These are phyloP conservation scores for Gadus macrocephalus DNA, from an alignment of 2,113 vertebrate species.

Conservation along the genomic window DNA sequence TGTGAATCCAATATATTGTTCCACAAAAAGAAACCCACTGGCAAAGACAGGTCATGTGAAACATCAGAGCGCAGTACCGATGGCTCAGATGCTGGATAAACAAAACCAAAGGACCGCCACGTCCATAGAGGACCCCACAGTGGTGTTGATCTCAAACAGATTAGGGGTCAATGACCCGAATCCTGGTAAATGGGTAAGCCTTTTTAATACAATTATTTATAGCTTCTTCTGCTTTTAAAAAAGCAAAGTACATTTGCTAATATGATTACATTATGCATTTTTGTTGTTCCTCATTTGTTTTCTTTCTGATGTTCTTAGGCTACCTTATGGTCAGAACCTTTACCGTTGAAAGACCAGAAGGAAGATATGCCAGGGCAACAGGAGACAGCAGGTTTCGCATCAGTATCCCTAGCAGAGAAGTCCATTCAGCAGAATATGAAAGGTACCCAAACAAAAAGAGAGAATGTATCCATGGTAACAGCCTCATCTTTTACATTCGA, in stretches of 20 bases:
- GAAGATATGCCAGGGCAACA: slow-evolving; percentile 16
- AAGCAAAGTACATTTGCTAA: background rate
- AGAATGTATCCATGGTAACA: slow-evolving; percentile 27
- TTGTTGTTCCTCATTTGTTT: too few relatives aligned
- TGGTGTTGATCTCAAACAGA: slow-evolving; percentile 13
- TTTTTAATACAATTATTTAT: too few relatives aligned
- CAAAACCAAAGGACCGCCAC: background rate
- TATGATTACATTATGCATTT: too few relatives aligned
- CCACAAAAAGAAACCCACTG: slow-evolving; percentile 14
- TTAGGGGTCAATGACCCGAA: slow-evolving; percentile 15
- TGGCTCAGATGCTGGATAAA: background rate
- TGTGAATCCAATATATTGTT: slow-evolving; percentile 8
- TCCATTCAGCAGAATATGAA: slow-evolving; percentile 20
- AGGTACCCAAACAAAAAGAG: slow-evolving; percentile 14
- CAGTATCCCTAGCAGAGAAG: slow-evolving; percentile 8
- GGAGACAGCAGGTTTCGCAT: slow-evolving; percentile 15
- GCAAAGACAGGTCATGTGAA: slow-evolving; percentile 15
- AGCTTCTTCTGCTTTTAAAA: background rate
- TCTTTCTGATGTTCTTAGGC: slow-evolving; percentile 30
- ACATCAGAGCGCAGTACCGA: too few relatives aligned
- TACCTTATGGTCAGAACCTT: slow-evolving; percentile 42
- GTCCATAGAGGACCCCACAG: slow-evolving; percentile 18
- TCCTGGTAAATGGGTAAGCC: slow-evolving; percentile 53
- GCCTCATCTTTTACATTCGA: background rate
- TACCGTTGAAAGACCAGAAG: slow-evolving; percentile 20